A percentile compares a stretch with the other conserved stretches of the same genome.
Evolutionary conservation across 2,888 invertebrate genomes (phyloP).

Genomic region (Heliconius cydno): DNA sequence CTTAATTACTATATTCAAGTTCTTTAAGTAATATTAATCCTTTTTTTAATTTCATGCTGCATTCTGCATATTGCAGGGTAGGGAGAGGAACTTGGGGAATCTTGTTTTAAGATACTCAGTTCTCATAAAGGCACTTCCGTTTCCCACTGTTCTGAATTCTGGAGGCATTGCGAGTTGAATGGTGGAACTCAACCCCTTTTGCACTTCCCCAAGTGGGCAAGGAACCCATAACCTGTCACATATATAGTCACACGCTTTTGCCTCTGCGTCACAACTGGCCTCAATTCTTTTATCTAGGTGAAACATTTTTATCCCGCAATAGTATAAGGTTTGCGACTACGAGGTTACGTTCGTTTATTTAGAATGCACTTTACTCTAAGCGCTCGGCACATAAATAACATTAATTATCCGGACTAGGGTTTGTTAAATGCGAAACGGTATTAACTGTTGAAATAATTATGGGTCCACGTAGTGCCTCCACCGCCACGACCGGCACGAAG

Average conservation of each 20-base stretch:
- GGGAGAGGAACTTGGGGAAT: too few species aligned
- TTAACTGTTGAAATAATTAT: constrained; percentile 57
- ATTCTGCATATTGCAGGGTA: too few species aligned
- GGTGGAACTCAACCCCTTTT: too few species aligned
- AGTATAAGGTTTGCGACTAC: constrained; percentile 16
- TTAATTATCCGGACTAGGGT: constrained; percentile 25
- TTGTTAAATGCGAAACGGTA: constrained; percentile 40
- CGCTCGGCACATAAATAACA: constrained; percentile 27
- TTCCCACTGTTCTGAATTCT: too few species aligned
- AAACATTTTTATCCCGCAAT: constrained; percentile 9
- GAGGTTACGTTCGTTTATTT: constrained; percentile 22
- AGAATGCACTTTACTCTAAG: constrained; percentile 32
- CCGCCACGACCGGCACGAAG: constrained; percentile 18
- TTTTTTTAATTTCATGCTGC: not conserved
- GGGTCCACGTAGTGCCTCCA: constrained; percentile 38
- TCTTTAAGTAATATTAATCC: not conserved
- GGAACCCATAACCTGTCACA: too few species aligned
- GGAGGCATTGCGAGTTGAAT: too few species aligned
- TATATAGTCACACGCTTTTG: too few species aligned
- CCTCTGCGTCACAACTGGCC: too few species aligned
- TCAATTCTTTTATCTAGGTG: too few species aligned
- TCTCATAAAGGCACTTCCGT: too few species aligned
- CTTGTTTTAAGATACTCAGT: too few species aligned
- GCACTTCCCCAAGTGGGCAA: too few species aligned
- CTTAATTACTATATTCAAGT: not conserved